Evolutionary conservation across 2,888 invertebrate genomes (phyloP), one percentile per base, ranked within the genome.

Genomic region (Parnassius apollo): DNA sequence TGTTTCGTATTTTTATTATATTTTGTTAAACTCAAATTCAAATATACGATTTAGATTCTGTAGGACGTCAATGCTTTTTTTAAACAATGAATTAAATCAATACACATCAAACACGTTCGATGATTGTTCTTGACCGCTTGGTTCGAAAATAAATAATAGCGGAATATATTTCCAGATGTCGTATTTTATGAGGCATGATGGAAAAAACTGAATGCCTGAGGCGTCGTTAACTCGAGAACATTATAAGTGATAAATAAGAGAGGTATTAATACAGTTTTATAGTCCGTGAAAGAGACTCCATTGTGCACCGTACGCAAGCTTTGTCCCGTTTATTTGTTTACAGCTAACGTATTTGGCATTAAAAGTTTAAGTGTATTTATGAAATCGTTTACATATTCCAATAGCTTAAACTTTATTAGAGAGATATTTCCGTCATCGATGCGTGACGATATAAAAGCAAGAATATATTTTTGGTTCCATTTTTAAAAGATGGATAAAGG

Each of bases 141-240:
- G 73, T 82, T 84, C 66, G 75, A 77, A 81, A 82, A 85, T 80
- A 82, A 81, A 82, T 82, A 74, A 73, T 75, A 75, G 69, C 74
- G 73, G 71, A 79, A 80, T 80, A 78, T 75, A 82, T 83, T 81
- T 80, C 81, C 82, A 82, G 82, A 83, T 86, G 83, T 83, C 76
- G 83, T 83, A 85, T 81, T 88, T 88, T 88, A 90, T 86, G 88
- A 80, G 78, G 84, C 85, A 82, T 85, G 83, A 80, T 81, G 80
- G 79, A 87, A 88, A 81, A 87, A 90, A 86, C 80, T 76, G 83
- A 82, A 85, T 81, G 85, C 81, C 75, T 77, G 78, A 80, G 77
- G 81, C 85, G 81, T 88, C 85, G 89, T 89, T 90, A 88, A 89
- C 87, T 87, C 83, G 88, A 87, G 85, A 90, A 89, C 89, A 89